Conservation (phyloP, 2,888 invertebrate species). For the Oligia latruncula region DNA sequence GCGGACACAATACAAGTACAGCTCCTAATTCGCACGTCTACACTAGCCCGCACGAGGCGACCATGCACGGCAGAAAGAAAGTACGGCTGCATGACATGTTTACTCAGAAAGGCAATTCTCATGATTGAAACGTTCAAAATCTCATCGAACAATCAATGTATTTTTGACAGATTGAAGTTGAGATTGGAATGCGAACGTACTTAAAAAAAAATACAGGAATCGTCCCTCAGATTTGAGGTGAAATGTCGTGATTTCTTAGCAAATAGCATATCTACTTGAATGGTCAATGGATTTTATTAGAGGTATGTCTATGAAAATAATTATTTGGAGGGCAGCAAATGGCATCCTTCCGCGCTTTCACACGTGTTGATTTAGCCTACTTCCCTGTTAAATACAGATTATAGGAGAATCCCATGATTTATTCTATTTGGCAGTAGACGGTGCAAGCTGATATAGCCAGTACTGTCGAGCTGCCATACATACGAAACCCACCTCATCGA, state of each 20-base stretch:
- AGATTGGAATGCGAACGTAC: neutral
- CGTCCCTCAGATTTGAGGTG: neutral
- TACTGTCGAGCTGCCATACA: constrained; percentile 42
- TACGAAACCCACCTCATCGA: constrained; percentile 65
- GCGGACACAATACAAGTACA: constrained; percentile 73
- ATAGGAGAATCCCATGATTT: neutral
- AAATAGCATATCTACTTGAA: neutral
- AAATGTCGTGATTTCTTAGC: neutral
- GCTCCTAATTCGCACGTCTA: constrained; percentile 80
- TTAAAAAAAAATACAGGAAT: neutral
- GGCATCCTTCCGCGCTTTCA: neutral
- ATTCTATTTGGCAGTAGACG: neutral
- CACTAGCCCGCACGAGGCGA: constrained; percentile 66
- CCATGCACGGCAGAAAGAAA: constrained; percentile 65
- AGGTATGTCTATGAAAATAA: neutral
- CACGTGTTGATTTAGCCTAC: neutral
- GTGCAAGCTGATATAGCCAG: neutral
- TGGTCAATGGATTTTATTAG: neutral
- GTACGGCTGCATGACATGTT: constrained; percentile 44
- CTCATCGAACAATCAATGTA: neutral
- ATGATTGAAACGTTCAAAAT: neutral
- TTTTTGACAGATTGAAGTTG: neutral
- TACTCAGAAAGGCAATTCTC: neutral
- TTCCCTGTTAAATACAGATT: neutral
- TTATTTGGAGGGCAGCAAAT: neutral